These are phyloP conservation scores for Aldabrachelys gigantea DNA, from an alignment of 2,113 vertebrate species.

Conservation along the genomic window DNA sequence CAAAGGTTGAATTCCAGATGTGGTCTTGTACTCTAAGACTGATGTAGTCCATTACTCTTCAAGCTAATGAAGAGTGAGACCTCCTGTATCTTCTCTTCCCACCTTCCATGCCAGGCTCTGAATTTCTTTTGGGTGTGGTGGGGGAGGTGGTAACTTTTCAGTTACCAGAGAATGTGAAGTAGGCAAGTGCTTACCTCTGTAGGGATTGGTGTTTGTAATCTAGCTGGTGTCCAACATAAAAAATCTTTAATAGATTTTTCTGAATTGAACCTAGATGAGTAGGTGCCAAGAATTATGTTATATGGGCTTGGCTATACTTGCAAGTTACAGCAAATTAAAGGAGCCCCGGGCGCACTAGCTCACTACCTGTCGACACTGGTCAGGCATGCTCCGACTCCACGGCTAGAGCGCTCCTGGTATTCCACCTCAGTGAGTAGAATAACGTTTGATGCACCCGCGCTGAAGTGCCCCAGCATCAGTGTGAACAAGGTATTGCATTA, in stretches of 20 bases:
- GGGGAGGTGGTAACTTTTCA: neutral
- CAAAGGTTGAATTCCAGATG: neutral
- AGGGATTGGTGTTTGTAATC: neutral
- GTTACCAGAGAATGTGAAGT: neutral
- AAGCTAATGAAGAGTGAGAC: neutral
- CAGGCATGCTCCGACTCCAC: too few species aligned
- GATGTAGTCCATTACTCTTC: neutral
- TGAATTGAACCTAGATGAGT: neutral
- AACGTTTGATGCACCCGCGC: too few species aligned
- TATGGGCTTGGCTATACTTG: neutral
- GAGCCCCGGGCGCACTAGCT: too few species aligned
- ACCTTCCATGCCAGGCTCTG: neutral
- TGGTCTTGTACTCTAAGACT: neutral
- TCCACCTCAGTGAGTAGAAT: too few species aligned
- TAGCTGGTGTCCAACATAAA: neutral
- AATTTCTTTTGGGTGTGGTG: neutral
- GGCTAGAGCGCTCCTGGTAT: too few species aligned
- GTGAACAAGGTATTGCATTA: too few species aligned
- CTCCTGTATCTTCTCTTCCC: neutral
- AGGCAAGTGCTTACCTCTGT: neutral
- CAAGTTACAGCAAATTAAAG: too few species aligned
- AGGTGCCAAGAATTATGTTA: neutral
- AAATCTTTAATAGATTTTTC: neutral
- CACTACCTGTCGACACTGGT: too few species aligned
- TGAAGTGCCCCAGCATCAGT: too few species aligned